Conservation (phyloP, 2,888 invertebrate species). For the Podabrus alpinus region DNA sequence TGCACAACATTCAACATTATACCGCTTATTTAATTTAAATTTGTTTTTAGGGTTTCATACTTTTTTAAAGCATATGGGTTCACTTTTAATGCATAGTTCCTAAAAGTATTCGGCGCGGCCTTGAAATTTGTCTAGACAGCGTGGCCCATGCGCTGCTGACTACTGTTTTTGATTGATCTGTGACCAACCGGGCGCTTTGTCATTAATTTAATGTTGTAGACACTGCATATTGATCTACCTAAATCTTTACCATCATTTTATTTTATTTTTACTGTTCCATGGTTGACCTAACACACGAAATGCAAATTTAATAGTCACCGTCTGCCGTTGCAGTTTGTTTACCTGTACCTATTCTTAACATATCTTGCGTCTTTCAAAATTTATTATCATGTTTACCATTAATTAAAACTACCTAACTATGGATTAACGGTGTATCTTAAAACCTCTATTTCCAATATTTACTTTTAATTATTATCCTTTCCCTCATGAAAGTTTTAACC, state of each 20-base stretch:
- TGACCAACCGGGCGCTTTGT: conserved; percentile 30
- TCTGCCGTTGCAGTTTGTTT: not conserved
- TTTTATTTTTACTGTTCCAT: not conserved
- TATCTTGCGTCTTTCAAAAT: not conserved
- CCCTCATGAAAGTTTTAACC: too few species aligned
- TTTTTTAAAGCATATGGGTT: not conserved
- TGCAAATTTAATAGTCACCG: not conserved
- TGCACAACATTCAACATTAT: too few species aligned
- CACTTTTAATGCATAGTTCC: conserved; percentile 19
- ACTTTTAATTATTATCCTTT: not conserved
- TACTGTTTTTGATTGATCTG: conserved; percentile 38
- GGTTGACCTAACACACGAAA: not conserved
- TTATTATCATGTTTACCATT: not conserved
- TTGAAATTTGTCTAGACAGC: conserved; percentile 41
- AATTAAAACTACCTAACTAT: not conserved
- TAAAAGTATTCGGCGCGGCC: conserved; percentile 29
- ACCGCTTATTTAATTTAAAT: not conserved
- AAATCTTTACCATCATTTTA: conserved; percentile 1
- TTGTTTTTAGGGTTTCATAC: not conserved
- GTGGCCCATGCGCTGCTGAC: conserved; percentile 37
- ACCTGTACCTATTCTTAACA: not conserved
- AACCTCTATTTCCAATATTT: not conserved
- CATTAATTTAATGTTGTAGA: conserved; percentile 32
- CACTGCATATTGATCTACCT: conserved; percentile 29
- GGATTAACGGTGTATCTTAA: not conserved